These are phyloP conservation scores for Globodera ellingtonae DNA, from an alignment of 1,140 invertebrate genomes.

Conservation along the genomic window DNA sequence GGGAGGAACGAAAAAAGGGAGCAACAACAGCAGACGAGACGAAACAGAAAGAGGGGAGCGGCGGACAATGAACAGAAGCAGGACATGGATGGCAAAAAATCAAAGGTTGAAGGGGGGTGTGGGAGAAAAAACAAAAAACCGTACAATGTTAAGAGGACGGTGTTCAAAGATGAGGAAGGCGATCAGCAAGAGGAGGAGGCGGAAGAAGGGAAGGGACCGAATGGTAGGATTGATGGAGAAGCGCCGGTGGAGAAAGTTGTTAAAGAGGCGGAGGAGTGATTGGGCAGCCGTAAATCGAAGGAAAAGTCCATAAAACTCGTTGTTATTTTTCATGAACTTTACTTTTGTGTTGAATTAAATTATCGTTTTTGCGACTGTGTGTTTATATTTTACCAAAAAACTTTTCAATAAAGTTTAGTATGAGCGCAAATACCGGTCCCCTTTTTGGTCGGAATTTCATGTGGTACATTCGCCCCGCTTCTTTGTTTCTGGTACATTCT, in stretches of 20 bases:
- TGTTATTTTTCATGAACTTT: not conserved
- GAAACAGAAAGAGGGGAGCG: constrained; percentile 16
- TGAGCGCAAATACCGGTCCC: no score
- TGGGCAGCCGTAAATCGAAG: not conserved
- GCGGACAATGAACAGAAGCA: constrained; percentile 19
- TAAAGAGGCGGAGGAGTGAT: not conserved
- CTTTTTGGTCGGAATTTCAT: no score
- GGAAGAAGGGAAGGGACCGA: not conserved
- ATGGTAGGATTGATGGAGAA: not conserved
- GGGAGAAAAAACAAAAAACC: not conserved
- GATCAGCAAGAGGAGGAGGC: constrained; percentile 38
- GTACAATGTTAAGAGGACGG: constrained; percentile 33
- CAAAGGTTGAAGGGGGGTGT: constrained; percentile 6
- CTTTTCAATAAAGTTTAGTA: no score
- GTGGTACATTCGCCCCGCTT: no score
- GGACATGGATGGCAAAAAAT: constrained; percentile 17
- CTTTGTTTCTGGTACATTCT: no score
- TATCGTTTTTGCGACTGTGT: no score
- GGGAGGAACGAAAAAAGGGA: constrained; percentile 36
- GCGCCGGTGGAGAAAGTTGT: not conserved
- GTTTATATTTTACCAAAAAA: no score
- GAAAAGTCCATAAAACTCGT: not conserved
- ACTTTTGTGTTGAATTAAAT: no score
- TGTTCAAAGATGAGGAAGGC: constrained; percentile 40
- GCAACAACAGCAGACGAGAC: constrained; percentile 27